Conservation (phyloP, 35 echinoderm and acorn worm species). For the Stichopus chloronotus region DNA sequence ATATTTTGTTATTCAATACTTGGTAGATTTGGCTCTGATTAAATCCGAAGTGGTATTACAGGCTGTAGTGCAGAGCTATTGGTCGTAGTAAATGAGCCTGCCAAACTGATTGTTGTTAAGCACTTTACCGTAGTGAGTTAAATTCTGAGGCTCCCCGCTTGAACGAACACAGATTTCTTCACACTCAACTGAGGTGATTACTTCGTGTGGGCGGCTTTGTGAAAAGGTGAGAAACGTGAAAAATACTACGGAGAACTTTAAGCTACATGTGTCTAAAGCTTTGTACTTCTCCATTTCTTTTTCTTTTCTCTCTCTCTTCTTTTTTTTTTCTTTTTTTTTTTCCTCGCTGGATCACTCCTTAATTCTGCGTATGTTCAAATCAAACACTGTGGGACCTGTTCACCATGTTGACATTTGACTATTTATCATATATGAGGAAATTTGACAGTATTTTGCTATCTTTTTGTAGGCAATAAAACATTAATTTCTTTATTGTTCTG, state of each 20-base stretch:
- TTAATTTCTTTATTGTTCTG: no score
- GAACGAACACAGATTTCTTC: background rate
- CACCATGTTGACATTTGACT: no score
- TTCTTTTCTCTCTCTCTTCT: background rate
- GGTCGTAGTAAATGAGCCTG: background rate
- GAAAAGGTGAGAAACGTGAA: background rate
- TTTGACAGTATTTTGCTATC: no score
- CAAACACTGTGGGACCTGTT: no score
- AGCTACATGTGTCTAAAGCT: background rate
- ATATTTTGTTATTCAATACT: background rate
- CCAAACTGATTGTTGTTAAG: background rate
- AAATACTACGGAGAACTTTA: background rate
- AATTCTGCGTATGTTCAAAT: no score
- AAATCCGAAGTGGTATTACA: background rate
- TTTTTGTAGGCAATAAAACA: no score
- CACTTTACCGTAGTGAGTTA: background rate
- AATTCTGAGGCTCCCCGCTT: background rate
- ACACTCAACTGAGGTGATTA: background rate
- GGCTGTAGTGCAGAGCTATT: no score
- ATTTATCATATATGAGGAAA: no score
- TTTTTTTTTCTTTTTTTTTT: background rate
- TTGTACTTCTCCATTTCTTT: no score
- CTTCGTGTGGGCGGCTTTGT: conserved; percentile 2
- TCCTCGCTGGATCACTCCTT: no score
- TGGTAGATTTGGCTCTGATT: background rate